Conservation (phyloP, 2,113 vertebrate genomes). For the Petrocephalus zakoni region DNA sequence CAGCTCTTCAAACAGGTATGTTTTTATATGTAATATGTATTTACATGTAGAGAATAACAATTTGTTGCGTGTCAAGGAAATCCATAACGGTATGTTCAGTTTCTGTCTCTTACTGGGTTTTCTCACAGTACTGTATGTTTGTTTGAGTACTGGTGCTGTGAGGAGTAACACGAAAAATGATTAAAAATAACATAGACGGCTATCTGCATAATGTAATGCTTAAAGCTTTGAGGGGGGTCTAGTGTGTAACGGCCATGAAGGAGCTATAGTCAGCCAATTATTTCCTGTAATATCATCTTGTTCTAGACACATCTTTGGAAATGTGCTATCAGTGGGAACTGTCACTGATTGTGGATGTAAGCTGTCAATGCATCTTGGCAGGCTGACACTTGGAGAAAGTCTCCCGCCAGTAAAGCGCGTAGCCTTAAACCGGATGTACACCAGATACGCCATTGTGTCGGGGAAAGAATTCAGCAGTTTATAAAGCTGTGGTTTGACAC, state of each 20-base stretch:
- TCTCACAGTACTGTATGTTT: neutral
- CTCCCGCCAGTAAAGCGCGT: slow-evolving; percentile 28
- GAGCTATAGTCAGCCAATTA: slow-evolving; percentile 9
- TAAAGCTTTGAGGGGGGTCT: neutral
- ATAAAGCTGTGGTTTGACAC: slow-evolving; percentile 32
- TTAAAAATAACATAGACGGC: slow-evolving; percentile 1
- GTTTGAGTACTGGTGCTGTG: neutral
- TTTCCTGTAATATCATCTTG: neutral
- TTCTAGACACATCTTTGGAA: slow-evolving; percentile 5
- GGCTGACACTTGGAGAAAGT: neutral
- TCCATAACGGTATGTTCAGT: neutral
- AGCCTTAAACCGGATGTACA: neutral
- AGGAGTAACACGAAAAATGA: neutral
- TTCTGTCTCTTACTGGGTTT: neutral
- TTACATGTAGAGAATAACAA: neutral
- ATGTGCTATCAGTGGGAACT: slow-evolving; percentile 5
- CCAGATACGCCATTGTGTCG: neutral
- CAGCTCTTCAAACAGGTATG: slow-evolving; percentile 96
- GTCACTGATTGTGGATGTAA: slow-evolving; percentile 18
- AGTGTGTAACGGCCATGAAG: neutral
- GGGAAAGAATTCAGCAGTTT: slow-evolving; percentile 33
- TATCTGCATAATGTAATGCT: slow-evolving; percentile 6
- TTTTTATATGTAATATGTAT: neutral
- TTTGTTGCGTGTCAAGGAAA: neutral
- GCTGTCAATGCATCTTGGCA: slow-evolving; percentile 22